Evolutionary conservation across 2,888 invertebrate species (phyloP).

Genomic region (Sympetrum striolatum): DNA sequence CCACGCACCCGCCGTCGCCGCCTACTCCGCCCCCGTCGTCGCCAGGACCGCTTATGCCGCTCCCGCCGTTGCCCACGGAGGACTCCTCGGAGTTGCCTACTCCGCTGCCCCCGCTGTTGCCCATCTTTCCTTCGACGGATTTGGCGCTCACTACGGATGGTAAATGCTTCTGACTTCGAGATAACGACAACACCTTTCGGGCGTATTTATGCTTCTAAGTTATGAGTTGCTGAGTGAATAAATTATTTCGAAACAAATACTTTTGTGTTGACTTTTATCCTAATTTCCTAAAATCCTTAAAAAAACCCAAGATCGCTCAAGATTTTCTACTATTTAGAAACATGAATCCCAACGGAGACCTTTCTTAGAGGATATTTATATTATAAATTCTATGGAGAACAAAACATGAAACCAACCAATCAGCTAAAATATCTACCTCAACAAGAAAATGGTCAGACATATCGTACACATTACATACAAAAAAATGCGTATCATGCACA

Average conservation of each 20-base stretch:
- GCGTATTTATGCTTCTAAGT: not conserved
- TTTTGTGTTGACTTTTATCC: not conserved
- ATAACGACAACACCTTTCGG: too few species aligned
- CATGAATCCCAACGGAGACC: too few species aligned
- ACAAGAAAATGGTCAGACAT: too few species aligned
- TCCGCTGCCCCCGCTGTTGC: conserved; percentile 47
- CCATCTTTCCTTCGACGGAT: conserved; percentile 49
- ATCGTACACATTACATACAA: too few species aligned
- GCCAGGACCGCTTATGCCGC: conserved; percentile 44
- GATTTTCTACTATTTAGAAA: too few species aligned
- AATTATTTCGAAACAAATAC: conserved; percentile 3
- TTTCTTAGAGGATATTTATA: too few species aligned
- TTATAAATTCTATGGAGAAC: too few species aligned
- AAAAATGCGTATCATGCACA: too few species aligned
- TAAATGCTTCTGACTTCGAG: conserved; percentile 32
- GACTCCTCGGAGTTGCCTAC: conserved; percentile 44
- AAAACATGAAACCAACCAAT: too few species aligned
- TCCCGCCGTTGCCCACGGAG: conserved; percentile 48
- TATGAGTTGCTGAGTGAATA: conserved; percentile 27
- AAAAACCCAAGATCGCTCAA: too few species aligned
- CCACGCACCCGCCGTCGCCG: not conserved
- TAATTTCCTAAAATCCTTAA: not conserved
- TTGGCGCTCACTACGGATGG: conserved; percentile 49
- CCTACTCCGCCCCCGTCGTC: conserved; percentile 33
- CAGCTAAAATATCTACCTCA: too few species aligned